phyloP scores from a whole-genome alignment of 2,113 vertebrate species.

The Colinus virginianus region DNA sequence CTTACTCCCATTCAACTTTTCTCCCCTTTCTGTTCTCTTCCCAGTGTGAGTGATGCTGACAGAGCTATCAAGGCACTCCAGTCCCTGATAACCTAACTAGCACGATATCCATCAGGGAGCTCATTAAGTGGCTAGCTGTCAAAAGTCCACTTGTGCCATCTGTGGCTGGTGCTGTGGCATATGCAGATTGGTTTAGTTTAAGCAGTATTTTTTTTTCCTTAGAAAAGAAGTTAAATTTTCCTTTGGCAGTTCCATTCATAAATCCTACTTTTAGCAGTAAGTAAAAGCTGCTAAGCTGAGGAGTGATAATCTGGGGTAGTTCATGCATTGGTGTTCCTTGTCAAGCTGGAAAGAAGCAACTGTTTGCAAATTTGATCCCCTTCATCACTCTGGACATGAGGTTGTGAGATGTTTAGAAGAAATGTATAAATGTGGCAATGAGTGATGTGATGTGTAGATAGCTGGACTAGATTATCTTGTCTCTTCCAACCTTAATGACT shows the following conservation, averaged over 20 bases:
- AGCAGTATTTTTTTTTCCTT: background rate
- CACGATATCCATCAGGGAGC: background rate
- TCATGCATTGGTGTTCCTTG: background rate
- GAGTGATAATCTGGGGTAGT: background rate
- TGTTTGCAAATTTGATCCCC: background rate
- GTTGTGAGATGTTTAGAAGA: background rate
- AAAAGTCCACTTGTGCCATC: background rate
- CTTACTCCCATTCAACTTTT: background rate
- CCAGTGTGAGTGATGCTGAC: background rate
- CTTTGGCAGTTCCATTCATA: background rate
- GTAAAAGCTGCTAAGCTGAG: background rate
- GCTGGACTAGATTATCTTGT: too few species aligned
- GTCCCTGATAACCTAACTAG: background rate
- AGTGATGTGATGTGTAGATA: too few species aligned
- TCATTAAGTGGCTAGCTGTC: background rate
- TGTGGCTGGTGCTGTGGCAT: background rate
- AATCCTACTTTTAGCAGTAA: background rate
- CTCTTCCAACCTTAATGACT: too few species aligned
- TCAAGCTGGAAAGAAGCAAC: background rate
- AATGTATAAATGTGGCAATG: too few species aligned
- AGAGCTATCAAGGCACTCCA: background rate
- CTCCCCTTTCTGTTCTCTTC: background rate
- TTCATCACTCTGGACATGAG: background rate
- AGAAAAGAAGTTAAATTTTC: background rate
- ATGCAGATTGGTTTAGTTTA: background rate